Conservation (phyloP, 2,797 vertebrate genomes). For the Megaceryle alcyon region DNA sequence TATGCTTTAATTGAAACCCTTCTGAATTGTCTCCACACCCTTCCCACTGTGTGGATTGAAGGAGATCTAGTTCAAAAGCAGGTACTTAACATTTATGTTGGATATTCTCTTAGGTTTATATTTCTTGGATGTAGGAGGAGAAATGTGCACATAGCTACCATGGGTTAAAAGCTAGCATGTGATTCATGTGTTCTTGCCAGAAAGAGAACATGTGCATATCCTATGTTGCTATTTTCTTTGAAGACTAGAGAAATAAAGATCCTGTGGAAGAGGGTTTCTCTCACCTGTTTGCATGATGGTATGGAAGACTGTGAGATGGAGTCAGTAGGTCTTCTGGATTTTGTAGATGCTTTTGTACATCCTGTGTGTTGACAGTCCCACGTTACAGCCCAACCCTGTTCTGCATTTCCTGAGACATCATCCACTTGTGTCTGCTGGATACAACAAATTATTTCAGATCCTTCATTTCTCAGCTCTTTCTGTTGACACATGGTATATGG, state of each 20-base stretch:
- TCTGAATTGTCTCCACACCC: background rate
- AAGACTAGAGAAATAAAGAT: background rate
- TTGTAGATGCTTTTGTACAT: background rate
- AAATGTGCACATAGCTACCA: background rate
- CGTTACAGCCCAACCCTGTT: fast-evolving
- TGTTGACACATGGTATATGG: slow-evolving; percentile 18
- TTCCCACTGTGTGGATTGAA: background rate
- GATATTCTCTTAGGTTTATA: background rate
- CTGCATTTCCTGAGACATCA: background rate
- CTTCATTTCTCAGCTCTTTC: background rate
- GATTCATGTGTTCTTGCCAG: background rate
- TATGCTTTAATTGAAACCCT: background rate
- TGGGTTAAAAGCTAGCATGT: background rate
- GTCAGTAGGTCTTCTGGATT: background rate
- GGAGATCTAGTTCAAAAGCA: background rate
- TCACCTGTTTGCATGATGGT: background rate
- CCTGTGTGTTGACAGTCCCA: fast-evolving
- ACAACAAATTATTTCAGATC: background rate
- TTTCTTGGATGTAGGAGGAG: background rate
- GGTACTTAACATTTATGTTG: background rate
- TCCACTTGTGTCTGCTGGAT: background rate
- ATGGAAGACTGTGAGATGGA: background rate
- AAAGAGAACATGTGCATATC: background rate
- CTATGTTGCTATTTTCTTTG: background rate
- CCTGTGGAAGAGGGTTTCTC: too few relatives aligned